phyloP scores from a whole-genome alignment of 1,140 invertebrate genomes.

The Drosophila mauritiana region DNA sequence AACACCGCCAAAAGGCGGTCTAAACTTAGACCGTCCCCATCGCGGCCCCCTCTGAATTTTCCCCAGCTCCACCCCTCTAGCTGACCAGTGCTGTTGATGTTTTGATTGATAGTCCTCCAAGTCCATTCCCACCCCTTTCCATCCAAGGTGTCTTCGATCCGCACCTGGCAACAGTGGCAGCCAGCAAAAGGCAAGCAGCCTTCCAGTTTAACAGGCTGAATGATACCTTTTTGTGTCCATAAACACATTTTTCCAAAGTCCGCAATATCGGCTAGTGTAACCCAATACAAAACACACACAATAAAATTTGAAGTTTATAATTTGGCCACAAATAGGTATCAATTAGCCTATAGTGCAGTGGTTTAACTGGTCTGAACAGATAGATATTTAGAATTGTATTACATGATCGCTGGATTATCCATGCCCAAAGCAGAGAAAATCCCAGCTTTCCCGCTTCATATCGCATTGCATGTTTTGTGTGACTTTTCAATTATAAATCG shows the following conservation, averaged over 20 bases:
- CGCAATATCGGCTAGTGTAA: too few species aligned
- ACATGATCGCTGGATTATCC: too few species aligned
- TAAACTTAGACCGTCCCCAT: constrained; percentile 40
- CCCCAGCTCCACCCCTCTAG: constrained; percentile 7
- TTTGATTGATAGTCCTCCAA: constrained; percentile 72
- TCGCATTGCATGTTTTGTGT: constrained; percentile 8
- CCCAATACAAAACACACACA: too few species aligned
- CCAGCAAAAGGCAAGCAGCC: constrained; percentile 29
- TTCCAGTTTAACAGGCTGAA: constrained; percentile 25
- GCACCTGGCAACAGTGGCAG: constrained; percentile 40
- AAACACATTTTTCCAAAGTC: too few species aligned
- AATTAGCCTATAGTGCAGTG: too few species aligned
- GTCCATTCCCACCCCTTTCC: constrained; percentile 25
- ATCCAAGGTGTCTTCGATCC: constrained; percentile 55
- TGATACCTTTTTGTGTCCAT: too few species aligned
- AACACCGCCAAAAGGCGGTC: constrained; percentile 57
- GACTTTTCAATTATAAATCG: constrained; percentile 41
- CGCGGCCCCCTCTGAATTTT: neutral
- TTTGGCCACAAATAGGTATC: too few species aligned
- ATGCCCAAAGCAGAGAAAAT: too few species aligned
- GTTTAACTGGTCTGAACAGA: too few species aligned
- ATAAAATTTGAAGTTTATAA: too few species aligned
- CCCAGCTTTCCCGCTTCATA: constrained; percentile 1
- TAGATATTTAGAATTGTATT: too few species aligned
- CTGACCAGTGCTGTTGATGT: constrained; percentile 59